These are phyloP conservation scores for Centropyge bicolor DNA, from an alignment of 2,797 vertebrate genomes.

Conservation along the genomic window DNA sequence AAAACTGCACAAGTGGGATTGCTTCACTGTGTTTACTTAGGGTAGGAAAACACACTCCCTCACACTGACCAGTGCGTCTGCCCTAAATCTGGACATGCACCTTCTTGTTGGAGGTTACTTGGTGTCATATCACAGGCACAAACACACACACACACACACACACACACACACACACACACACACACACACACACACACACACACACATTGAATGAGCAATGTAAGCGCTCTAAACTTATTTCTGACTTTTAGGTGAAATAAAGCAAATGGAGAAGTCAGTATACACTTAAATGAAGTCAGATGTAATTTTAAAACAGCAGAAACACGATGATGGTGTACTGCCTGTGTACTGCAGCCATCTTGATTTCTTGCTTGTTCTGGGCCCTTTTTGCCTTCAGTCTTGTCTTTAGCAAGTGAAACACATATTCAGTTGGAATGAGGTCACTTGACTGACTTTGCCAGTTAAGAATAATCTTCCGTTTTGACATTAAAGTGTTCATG, in stretches of 20 bases:
- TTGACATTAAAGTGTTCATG: not conserved
- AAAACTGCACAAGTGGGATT: conserved; percentile 41
- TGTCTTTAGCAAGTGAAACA: not conserved
- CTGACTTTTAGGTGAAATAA: not conserved
- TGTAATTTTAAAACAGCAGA: not conserved
- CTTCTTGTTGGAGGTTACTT: conserved; percentile 28
- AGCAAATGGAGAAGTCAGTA: not conserved
- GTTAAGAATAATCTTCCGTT: not conserved
- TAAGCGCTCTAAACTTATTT: not conserved
- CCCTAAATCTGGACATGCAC: conserved; percentile 43
- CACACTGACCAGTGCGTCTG: conserved; percentile 38
- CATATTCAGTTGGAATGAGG: not conserved
- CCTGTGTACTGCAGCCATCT: not conserved
- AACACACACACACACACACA: not conserved
- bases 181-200: not conserved
- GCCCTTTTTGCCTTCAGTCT: not conserved
- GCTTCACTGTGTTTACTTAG: conserved; percentile 52
- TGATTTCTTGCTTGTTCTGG: not conserved
- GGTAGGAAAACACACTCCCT: conserved; percentile 50
- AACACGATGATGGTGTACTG: not conserved
- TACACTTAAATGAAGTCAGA: not conserved
- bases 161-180: not conserved
- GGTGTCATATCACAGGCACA: conserved; percentile 3
- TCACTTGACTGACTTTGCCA: not conserved
- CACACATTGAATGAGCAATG: not conserved